Conservation (phyloP, 2,113 vertebrate genomes). For the Pseudonaja textilis region DNA sequence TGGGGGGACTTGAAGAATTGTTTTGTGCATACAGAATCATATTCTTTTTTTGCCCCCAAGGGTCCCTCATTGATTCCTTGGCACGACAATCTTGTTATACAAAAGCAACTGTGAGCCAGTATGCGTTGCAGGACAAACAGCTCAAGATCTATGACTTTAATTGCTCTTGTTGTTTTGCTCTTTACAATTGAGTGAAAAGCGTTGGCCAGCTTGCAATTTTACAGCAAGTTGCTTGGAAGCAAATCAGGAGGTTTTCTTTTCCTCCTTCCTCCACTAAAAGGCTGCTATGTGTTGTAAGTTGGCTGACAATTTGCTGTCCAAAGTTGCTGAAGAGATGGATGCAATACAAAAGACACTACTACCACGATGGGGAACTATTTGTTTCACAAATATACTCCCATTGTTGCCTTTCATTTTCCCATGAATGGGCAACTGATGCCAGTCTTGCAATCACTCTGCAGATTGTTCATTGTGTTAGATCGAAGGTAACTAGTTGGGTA, state of each 20-base stretch:
- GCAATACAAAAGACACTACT: neutral
- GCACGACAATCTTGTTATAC: neutral
- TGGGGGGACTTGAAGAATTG: neutral
- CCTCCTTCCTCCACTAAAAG: neutral
- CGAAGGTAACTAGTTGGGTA: neutral
- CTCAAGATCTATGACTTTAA: constrained; percentile 14
- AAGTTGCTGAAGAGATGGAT: constrained; percentile 6
- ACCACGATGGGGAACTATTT: neutral
- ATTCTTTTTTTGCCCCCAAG: neutral
- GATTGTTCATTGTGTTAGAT: neutral
- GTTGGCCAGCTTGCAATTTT: neutral
- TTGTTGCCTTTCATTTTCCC: neutral
- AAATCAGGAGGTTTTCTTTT: neutral
- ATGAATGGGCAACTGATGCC: neutral
- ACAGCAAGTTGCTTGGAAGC: neutral
- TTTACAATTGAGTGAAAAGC: neutral
- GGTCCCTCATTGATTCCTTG: neutral
- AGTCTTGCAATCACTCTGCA: neutral
- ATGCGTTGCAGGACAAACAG: neutral
- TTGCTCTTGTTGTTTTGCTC: constrained; percentile 3
- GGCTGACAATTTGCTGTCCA: neutral
- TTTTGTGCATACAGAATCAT: neutral
- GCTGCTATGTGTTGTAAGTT: neutral
- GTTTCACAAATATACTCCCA: constrained; percentile 1
- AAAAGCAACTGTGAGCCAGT: neutral